Percentiles rank a stretch among this genome's conserved stretches.
Evolutionary conservation across 2,113 vertebrate genomes (phyloP).

Genomic region (Prolemur simus): DNA sequence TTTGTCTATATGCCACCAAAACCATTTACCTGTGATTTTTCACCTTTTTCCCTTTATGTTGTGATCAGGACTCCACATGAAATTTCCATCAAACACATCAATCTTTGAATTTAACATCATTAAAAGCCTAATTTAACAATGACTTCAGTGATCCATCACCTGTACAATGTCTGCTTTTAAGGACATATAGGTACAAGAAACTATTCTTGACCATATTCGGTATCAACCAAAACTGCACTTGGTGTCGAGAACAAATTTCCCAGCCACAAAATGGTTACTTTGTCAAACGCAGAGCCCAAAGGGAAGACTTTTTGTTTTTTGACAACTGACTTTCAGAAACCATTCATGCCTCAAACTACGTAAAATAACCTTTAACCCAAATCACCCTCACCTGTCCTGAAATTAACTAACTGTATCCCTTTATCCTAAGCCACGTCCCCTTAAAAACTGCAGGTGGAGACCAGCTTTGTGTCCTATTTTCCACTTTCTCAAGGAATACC

Average conservation of each 20-base stretch:
- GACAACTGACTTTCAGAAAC: constrained; percentile 5
- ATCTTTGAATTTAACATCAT: constrained; percentile 55
- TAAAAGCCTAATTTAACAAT: constrained; percentile 57
- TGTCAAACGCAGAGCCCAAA: constrained; percentile 20
- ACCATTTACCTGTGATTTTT: constrained; percentile 54
- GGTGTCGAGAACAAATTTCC: constrained; percentile 33
- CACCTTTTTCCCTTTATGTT: constrained; percentile 28
- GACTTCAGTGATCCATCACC: constrained; percentile 19
- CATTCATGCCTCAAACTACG: constrained; percentile 5
- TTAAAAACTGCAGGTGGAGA: constrained; percentile 24
- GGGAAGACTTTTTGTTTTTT: background rate
- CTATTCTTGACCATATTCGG: background rate
- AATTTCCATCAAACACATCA: constrained; percentile 36
- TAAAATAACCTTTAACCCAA: constrained; percentile 34
- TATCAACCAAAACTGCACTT: constrained; percentile 49
- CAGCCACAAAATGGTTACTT: constrained; percentile 50
- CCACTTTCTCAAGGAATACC: constrained; percentile 40
- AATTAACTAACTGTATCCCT: constrained; percentile 30
- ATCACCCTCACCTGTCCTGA: background rate
- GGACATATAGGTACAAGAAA: constrained; percentile 45
- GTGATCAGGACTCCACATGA: background rate
- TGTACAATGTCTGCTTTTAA: constrained; percentile 3
- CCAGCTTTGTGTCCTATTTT: constrained; percentile 22
- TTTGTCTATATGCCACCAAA: constrained; percentile 14
- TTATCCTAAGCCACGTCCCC: constrained; percentile 37